Base-by-base conservation (phyloP, 1,140 invertebrate genomes). In the Portunus trituberculatus region DNA sequence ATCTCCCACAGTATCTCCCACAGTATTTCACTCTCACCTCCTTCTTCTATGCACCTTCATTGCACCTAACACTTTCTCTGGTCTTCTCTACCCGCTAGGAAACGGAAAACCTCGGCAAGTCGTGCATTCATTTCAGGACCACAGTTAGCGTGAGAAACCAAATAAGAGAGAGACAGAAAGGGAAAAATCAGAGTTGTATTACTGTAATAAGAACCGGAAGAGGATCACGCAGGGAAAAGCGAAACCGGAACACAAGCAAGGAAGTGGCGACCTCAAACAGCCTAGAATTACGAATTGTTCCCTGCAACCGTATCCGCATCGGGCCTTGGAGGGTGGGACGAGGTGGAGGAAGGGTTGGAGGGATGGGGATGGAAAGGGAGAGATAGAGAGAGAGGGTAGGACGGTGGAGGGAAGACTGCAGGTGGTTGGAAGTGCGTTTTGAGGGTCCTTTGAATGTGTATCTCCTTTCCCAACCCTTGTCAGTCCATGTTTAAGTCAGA, bases 241-340 rank as follows among this genome's bases (percentile, higher is more conserved):
- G 28, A 91, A 45, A 59, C 46, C 89, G 89, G 89, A 91, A 91
- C 89, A 14, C 31, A 29, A 39, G 25, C 89, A n/a, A 91, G 89
- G 89, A 91, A 91, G 89, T 91, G 46, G 89, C 59, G 48, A 39
- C 89, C 89, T 59, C 89, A 29, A 28, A 29, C 46, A 59, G 20
- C 89, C 14, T 31, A 28, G 46, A 52, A 59, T 91, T 91, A 91
- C 89, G 28, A 8, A 32, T 91, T 91, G 89, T 59, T 91, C 48
- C 32, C 6, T 91, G 89, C n/a, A 45, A 25, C n/a, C 28, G 89
- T 91, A 82, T 84, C 76, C 39, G 46, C 46, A 46, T 32, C 76
- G 25, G 84, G 45, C 83, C 46, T 46, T 45, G 91, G 76, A 76
- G 91, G 28, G n/a, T 25, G 59, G 46, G 31, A 31, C 52, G 91